Percentiles rank a stretch among this genome's conserved stretches.
phyloP scores from a whole-genome alignment of 2,888 invertebrate species.

The Drosophila neutralis region DNA sequence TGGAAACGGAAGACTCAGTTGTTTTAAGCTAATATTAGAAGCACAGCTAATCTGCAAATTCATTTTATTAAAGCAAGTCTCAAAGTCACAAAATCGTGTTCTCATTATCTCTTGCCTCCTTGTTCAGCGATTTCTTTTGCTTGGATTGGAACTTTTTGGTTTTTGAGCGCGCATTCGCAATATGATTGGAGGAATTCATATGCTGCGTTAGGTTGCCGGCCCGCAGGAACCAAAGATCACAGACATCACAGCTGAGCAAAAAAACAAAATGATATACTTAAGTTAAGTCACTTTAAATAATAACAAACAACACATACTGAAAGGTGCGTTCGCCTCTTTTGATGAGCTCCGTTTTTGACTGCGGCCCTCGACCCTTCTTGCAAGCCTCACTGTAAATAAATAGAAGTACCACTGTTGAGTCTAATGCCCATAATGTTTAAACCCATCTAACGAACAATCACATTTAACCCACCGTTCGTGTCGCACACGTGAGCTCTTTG shows the following conservation, averaged over 20 bases:
- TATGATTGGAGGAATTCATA: conserved; percentile 61
- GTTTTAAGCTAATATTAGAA: conserved; percentile 3
- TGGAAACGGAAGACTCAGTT: background rate
- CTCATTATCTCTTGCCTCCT: background rate
- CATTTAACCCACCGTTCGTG: conserved; percentile 59
- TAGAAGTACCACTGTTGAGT: background rate
- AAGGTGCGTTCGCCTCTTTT: conserved; percentile 72
- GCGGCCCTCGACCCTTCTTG: conserved; percentile 67
- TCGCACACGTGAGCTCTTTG: conserved; percentile 68
- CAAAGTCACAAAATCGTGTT: background rate
- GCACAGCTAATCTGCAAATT: conserved; percentile 1
- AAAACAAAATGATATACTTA: background rate
- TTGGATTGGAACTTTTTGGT: conserved; percentile 38
- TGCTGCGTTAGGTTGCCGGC: conserved; percentile 68
- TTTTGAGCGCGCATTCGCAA: conserved; percentile 57
- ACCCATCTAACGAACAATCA: background rate
- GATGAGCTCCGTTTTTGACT: conserved; percentile 70
- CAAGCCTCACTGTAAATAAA: conserved; percentile 59
- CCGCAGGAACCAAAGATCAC: conserved; percentile 70
- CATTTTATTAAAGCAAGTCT: conserved; percentile 22
- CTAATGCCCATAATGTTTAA: background rate
- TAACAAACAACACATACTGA: conserved; percentile 46
- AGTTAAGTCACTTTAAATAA: background rate
- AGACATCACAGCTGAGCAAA: conserved; percentile 52
- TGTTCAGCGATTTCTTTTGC: conserved; percentile 8